Base-by-base conservation (phyloP, 2,888 invertebrate genomes). In the Metalampra italica region DNA sequence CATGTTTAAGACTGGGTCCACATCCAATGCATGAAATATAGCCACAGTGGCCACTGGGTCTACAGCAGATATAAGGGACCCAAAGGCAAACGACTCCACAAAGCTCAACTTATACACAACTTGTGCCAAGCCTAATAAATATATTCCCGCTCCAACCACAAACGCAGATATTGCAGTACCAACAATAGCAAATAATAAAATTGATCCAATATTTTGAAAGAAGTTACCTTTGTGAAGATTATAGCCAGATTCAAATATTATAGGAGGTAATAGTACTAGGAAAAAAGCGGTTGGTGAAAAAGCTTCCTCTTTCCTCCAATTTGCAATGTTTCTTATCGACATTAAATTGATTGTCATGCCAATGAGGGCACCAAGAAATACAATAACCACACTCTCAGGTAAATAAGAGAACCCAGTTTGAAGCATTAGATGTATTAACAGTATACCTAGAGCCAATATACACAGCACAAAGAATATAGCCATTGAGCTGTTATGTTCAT, bases 1-100 rank as follows among this genome's bases (percentile, higher is more conserved):
- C 99, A 99, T 99, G 90, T 99, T 99, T 0, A 99, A 90, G 5
- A 99, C 95, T 0, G 98, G 98, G 79, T 99, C 99, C 0, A 98
- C 97, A 80, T 99, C 96, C 29, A 99, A 87, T 1, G 98, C 98
- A 85, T 99, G 98, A 75, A 99, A 99, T 61, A 99, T 99, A 9
- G 99, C 99, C 29, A 99, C 95, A 0, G 99, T 99, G 4, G 99
- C 99, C 0, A 99, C 99, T 0, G 99, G 99, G 89, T 99, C 99
- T 4, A 99, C 99, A 29, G 99, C 99, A 1, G 98, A 99, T 77
- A 99, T 98, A 53, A 98, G 86, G 0, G 98, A 98, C 7, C 99
- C 99, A 90, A 99, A 99, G 0, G 99, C 99, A 91, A 99, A 99
- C 49, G 98, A 98, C 83, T 99, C 98, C 7, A 98, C 95, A 82